Evolutionary conservation across 1,140 invertebrate species (phyloP).

Genomic region (Leptinotarsa texana): DNA sequence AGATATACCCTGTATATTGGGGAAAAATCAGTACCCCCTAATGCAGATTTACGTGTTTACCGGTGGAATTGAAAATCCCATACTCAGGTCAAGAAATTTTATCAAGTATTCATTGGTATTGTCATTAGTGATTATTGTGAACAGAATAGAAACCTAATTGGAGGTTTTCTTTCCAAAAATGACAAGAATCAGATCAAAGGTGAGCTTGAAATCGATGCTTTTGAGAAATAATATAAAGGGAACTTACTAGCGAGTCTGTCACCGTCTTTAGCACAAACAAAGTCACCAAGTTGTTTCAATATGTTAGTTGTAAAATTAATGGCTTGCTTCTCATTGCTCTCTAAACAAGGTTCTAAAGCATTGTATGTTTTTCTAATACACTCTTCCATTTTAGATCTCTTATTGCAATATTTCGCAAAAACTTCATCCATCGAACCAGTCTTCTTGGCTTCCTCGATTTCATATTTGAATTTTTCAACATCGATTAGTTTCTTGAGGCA

Average conservation of each 20-base stretch:
- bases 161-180: too few species aligned
- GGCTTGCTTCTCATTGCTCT: slow-evolving; percentile 62
- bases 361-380: slow-evolving; percentile 67
- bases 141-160: too few species aligned
- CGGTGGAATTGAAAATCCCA: too few species aligned
- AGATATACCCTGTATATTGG: too few species aligned
- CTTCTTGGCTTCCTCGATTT: slow-evolving; percentile 63
- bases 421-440: slow-evolving; percentile 64
- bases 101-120: too few species aligned
- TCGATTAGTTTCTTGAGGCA: slow-evolving; percentile 42
- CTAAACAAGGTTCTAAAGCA: slow-evolving; percentile 66
- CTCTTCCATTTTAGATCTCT: slow-evolving; percentile 60
- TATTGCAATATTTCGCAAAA: slow-evolving; percentile 71
- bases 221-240: too few species aligned
- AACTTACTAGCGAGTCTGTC: slow-evolving; percentile 76
- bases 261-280: slow-evolving; percentile 77
- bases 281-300: slow-evolving; percentile 67
- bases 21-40: too few species aligned
- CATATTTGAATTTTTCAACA: slow-evolving; percentile 56
- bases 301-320: slow-evolving; percentile 66
- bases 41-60: too few species aligned
- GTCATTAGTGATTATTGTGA: too few species aligned
- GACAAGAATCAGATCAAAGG: too few species aligned
- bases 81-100: too few species aligned
- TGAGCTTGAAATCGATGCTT: too few species aligned